Evolutionary conservation across 2,888 invertebrate species (phyloP).

Genomic region (Tridacna crocea): DNA sequence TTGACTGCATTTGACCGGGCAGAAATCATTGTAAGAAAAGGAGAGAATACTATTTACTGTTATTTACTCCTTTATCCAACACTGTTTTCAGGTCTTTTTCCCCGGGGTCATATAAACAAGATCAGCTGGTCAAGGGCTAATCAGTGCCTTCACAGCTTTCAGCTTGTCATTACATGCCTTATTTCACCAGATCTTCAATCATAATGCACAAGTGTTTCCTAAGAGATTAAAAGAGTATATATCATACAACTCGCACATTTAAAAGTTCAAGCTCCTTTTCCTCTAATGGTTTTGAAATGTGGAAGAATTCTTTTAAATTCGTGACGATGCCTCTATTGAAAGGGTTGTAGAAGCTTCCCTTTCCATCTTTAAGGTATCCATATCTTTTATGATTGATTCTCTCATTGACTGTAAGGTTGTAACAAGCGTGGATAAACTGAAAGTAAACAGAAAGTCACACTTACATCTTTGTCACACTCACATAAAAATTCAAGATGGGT

Average conservation of each 20-base stretch:
- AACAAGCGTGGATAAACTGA: conserved; percentile 94
- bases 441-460: conserved; percentile 71
- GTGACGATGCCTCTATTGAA: conserved; percentile 93
- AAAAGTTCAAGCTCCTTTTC: conserved; percentile 78
- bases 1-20: too few species aligned
- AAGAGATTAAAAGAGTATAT: not conserved
- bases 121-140: too few species aligned
- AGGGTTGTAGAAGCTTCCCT: conserved; percentile 95
- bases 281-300: conserved; percentile 82
- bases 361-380: conserved; percentile 94
- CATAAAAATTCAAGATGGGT: not conserved
- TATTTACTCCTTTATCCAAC: too few species aligned
- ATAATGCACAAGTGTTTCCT: too few species aligned
- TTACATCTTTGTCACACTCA: not conserved
- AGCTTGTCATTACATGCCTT: too few species aligned
- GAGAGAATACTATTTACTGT: too few species aligned
- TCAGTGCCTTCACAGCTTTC: too few species aligned
- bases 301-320: conserved; percentile 95
- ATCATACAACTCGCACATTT: conserved; percentile 72
- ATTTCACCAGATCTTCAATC: too few species aligned
- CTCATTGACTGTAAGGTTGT: conserved; percentile 97
- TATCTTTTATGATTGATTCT: conserved; percentile 97
- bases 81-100: too few species aligned
- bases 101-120: too few species aligned
- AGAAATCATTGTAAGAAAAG: too few species aligned